phyloP scores from a whole-genome alignment of 2,797 vertebrate species.

The Ambastaia sidthimunki region DNA sequence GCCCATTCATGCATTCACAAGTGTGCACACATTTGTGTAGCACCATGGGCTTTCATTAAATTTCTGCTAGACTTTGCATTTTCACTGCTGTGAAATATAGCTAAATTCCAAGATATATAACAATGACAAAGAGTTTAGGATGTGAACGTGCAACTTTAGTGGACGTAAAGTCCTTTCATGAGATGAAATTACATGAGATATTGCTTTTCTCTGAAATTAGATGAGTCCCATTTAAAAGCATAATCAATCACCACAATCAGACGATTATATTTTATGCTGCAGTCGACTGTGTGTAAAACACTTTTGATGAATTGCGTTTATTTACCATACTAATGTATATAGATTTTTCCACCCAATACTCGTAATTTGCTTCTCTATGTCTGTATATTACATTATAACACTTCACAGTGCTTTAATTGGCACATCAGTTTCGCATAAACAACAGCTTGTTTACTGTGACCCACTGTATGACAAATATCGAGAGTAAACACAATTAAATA shows the following conservation, averaged over 20 bases:
- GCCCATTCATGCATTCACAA: not conserved
- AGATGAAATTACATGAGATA: constrained; percentile 26
- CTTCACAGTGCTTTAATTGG: constrained; percentile 7
- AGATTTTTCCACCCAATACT: constrained; percentile 4
- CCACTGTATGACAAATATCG: not conserved
- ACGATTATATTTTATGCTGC: not conserved
- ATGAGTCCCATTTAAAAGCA: constrained; percentile 12
- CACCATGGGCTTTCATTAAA: constrained; percentile 12
- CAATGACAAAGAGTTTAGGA: not conserved
- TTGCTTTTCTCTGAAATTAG: constrained; percentile 35
- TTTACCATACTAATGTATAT: not conserved
- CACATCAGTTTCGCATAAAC: constrained; percentile 16
- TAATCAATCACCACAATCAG: constrained; percentile 5
- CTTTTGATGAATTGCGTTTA: constrained; percentile 14
- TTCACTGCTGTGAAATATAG: constrained; percentile 20
- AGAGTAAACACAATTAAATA: constrained; percentile 31
- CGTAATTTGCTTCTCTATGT: not conserved
- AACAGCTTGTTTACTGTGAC: constrained; percentile 14
- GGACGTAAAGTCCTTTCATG: not conserved
- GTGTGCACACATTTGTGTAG: not conserved
- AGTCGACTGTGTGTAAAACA: constrained; percentile 7
- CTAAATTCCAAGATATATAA: constrained; percentile 19
- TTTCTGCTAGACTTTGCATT: constrained; percentile 13
- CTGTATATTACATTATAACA: constrained; percentile 16
- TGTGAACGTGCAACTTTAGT: constrained; percentile 11